Conservation (phyloP, 1,140 invertebrate species). For the Agraylea sexmaculata region DNA sequence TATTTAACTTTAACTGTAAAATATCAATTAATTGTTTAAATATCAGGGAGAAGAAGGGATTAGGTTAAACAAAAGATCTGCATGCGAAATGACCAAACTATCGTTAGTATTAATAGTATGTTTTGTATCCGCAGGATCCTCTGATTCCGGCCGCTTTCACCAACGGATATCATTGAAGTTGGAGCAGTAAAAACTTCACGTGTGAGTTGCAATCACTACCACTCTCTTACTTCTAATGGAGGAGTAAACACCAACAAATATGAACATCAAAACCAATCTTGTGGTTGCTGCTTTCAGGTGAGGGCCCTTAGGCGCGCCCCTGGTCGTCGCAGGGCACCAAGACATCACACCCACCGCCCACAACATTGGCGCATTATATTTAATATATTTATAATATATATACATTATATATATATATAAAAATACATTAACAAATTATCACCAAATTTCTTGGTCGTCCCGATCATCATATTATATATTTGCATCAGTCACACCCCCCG, state of each 20-base stretch:
- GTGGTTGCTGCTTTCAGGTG: too few relatives aligned
- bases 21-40: too few relatives aligned
- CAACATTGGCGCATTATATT: not conserved
- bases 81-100: too few relatives aligned
- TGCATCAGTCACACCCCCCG: slow-evolving; percentile 10
- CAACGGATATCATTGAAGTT: slow-evolving; percentile 86
- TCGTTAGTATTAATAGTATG: slow-evolving; percentile 16
- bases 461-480: slow-evolving; percentile 18
- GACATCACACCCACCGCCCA: slow-evolving; percentile 14
- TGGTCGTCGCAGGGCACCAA: slow-evolving; percentile 13
- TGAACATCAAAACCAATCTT: too few relatives aligned
- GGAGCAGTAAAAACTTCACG: slow-evolving; percentile 41
- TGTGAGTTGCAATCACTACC: slow-evolving; percentile 28
- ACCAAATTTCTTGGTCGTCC: slow-evolving; percentile 16
- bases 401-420: slow-evolving; percentile 13
- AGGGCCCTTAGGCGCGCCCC: slow-evolving; percentile 9
- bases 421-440: slow-evolving; percentile 17
- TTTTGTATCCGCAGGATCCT: slow-evolving; percentile 59
- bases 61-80: too few relatives aligned
- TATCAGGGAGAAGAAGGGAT: too few relatives aligned
- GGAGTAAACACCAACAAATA: too few relatives aligned
- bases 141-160: slow-evolving; percentile 87
- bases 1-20: too few relatives aligned
- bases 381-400: not conserved
- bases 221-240: too few relatives aligned